Base-by-base conservation (phyloP, 2,888 invertebrate species). In the Sepioteuthis lessoniana region DNA sequence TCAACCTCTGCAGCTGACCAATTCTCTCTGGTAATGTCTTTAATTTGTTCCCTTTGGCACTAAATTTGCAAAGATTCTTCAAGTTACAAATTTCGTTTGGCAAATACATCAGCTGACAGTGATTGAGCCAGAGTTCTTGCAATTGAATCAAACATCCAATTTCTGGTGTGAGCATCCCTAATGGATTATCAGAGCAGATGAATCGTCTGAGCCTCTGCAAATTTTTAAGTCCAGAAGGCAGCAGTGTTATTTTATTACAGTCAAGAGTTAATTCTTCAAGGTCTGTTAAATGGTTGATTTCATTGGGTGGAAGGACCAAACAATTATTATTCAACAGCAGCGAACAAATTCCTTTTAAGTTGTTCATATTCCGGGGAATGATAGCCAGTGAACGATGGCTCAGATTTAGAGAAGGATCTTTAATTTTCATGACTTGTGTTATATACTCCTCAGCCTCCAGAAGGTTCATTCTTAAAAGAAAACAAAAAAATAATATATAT, bases 321-420 rank as follows among this genome's bases (percentile, higher is more conserved):
- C 96, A 95, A 94, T 97, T 97, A 95, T 97, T 95, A 94, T 97
- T 97, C 38, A 97, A 95, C 93, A 96, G 94, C 35, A 97, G 94
- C n/a, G 94, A 95, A 46, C 95, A 95, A 28, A 96, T 95, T 94
- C 95, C 94, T 38, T 94, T 95, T 28, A 96, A 94, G 92, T 95
- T 95, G 42, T 95, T 94, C 55, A 97, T 94, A 93, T 95, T 96
- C 92, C 95, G 95, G 7, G 97, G 96, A 10, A 97, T 94, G 60
- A 97, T 96, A 10, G 96, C 95, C 92, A 97, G 95, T 50, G 96
- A 95, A n/a, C 97, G 95, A 94, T 97, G 96, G 94, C 97, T 97
- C 31, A 97, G 95, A 94, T 97, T 97, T 98, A 95, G 94, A 19
- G 95, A 94, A 92, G 95, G 94, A 42, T 94, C 94, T 25, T 94